Percentiles rank a stretch among this genome's conserved stretches.
Evolutionary conservation across 2,113 vertebrate genomes (phyloP).

Genomic region (Pelecanoides urinatrix): DNA sequence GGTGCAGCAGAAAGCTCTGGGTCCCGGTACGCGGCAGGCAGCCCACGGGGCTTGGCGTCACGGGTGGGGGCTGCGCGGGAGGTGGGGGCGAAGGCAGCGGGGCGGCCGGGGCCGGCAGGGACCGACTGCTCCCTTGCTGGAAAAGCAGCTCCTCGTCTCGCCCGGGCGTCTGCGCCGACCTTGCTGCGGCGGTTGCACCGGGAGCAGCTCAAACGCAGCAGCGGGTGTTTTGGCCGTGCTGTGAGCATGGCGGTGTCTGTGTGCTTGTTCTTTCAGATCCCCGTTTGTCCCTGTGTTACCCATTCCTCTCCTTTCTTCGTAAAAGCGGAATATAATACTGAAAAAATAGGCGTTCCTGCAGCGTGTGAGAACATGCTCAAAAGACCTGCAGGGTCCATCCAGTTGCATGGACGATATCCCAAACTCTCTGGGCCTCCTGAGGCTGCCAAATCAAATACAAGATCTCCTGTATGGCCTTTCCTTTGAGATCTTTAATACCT

Average conservation of each 20-base stretch:
- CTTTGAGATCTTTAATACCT: background rate
- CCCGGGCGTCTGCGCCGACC: fast-evolving
- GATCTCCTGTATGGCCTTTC: background rate
- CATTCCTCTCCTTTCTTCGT: background rate
- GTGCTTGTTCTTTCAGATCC: background rate
- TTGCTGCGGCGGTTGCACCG: background rate
- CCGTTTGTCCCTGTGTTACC: background rate
- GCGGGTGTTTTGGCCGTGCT: background rate
- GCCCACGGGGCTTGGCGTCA: background rate
- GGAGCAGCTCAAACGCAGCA: background rate
- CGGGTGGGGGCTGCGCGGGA: background rate
- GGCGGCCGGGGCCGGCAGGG: background rate
- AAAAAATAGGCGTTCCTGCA: background rate
- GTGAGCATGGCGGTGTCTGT: background rate
- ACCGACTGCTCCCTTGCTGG: background rate
- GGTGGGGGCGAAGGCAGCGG: background rate
- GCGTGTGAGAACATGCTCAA: fast-evolving
- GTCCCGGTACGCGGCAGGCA: background rate
- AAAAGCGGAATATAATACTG: background rate
- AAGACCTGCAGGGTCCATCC: background rate
- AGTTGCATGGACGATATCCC: background rate
- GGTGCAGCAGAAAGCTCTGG: background rate
- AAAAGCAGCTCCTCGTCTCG: background rate
- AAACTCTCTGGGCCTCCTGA: background rate
- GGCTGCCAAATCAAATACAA: background rate